These are phyloP conservation scores for Malurus alboscapulatus DNA, from an alignment of 2,113 vertebrate species.

Conservation along the genomic window DNA sequence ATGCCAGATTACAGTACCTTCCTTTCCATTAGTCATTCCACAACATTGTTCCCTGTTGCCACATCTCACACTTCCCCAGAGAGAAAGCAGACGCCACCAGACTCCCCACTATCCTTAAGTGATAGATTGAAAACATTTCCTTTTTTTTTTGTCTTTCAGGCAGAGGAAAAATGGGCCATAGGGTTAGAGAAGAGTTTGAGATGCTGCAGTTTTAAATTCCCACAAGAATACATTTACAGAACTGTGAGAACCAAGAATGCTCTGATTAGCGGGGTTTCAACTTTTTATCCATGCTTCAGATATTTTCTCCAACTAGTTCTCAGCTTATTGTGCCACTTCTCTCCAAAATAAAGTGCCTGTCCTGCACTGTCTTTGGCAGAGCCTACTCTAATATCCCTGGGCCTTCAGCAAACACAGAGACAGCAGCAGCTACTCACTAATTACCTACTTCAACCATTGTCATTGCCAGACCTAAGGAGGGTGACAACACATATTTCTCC, in stretches of 20 bases:
- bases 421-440: not conserved
- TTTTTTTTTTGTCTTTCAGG: not conserved
- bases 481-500: not conserved
- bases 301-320: not conserved
- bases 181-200: not conserved
- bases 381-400: not conserved
- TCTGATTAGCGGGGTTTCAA: not conserved
- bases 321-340: not conserved
- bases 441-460: not conserved
- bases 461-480: not conserved
- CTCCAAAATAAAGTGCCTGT: not conserved
- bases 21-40: not conserved
- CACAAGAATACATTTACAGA: not conserved
- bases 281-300: not conserved
- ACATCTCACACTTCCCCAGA: not conserved
- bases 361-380: not conserved
- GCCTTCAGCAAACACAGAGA: not conserved
- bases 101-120: not conserved
- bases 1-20: not conserved
- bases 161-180: not conserved
- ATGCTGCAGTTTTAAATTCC: not conserved
- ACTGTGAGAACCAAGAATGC: not conserved
- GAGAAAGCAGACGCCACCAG: not conserved
- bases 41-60: not conserved
- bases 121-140: conserved; percentile 4